These are phyloP conservation scores for Trinectes maculatus DNA, from an alignment of 2,113 vertebrate species.

Conservation along the genomic window DNA sequence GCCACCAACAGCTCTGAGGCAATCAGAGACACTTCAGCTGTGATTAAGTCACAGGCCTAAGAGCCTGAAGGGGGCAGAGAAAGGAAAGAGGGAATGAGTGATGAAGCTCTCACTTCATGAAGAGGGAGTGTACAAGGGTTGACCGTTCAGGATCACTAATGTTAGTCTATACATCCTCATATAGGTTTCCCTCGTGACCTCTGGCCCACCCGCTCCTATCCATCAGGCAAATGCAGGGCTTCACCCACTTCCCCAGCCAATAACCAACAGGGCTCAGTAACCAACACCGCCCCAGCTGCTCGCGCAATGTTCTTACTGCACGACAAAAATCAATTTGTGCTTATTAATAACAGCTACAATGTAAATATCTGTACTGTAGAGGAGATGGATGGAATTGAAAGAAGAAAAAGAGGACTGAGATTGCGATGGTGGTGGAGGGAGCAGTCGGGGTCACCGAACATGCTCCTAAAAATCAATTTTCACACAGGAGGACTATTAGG, in stretches of 20 bases:
- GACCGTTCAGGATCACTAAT: conserved; percentile 67
- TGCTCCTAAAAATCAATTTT: conserved; percentile 94
- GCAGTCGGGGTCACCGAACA: conserved; percentile 51
- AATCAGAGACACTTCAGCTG: conserved; percentile 73
- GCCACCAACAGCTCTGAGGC: conserved; percentile 55
- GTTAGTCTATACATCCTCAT: conserved; percentile 73
- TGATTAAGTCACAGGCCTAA: conserved; percentile 74
- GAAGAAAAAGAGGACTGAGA: conserved; percentile 45
- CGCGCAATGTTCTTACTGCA: conserved; percentile 82
- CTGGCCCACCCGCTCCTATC: conserved; percentile 36
- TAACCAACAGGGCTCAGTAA: conserved; percentile 20
- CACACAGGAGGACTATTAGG: conserved; percentile 93
- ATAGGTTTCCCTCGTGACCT: conserved; percentile 64
- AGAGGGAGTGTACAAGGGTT: conserved; percentile 53
- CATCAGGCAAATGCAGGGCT: conserved; percentile 40
- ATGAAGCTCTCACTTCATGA: conserved; percentile 63
- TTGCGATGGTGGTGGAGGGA: conserved; percentile 46
- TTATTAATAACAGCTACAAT: conserved; percentile 88
- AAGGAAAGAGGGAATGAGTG: conserved; percentile 39
- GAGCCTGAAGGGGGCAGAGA: conserved; percentile 29
- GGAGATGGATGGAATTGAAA: conserved; percentile 62
- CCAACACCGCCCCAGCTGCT: conserved; percentile 25
- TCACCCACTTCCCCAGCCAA: conserved; percentile 2
- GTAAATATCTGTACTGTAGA: conserved; percentile 85
- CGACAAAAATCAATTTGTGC: conserved; percentile 84